These are phyloP conservation scores for Anolis apletophallus DNA, from an alignment of 2,797 vertebrate species.

Conservation along the genomic window DNA sequence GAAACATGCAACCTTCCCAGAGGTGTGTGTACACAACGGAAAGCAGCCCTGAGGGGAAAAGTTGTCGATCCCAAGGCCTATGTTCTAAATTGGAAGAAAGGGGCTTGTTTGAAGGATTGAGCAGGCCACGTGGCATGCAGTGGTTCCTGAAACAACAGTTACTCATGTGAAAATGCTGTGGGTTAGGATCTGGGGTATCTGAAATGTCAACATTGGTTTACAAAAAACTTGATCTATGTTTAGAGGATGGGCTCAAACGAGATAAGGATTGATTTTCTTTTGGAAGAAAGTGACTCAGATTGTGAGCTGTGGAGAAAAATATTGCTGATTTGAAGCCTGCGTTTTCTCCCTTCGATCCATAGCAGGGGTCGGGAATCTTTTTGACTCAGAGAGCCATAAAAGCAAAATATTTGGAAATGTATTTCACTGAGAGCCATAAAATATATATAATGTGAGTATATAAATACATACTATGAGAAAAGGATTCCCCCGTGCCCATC, in stretches of 20 bases:
- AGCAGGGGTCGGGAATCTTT: too few relatives aligned
- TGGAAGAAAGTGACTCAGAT: neutral
- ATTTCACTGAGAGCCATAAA: too few relatives aligned
- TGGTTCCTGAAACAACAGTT: neutral
- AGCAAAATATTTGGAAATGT: too few relatives aligned
- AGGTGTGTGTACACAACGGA: too few relatives aligned
- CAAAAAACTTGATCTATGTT: neutral
- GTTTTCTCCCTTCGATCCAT: neutral
- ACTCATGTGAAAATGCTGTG: neutral
- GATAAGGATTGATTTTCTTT: too few relatives aligned
- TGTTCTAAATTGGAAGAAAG: neutral
- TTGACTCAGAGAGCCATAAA: too few relatives aligned
- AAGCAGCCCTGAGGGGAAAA: neutral
- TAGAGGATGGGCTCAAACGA: neutral
- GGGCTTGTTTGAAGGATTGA: neutral
- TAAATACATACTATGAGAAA: too few relatives aligned
- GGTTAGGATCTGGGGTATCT: neutral
- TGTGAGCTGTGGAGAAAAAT: too few relatives aligned
- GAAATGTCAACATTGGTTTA: neutral
- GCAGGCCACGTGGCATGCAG: too few relatives aligned
- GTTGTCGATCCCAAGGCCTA: neutral
- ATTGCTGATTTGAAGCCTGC: neutral
- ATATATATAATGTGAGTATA: too few relatives aligned
- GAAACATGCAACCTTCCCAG: neutral
- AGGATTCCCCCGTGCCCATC: too few relatives aligned